Conservation (phyloP, 2,888 invertebrate genomes). For the Drosophila anceps region DNA sequence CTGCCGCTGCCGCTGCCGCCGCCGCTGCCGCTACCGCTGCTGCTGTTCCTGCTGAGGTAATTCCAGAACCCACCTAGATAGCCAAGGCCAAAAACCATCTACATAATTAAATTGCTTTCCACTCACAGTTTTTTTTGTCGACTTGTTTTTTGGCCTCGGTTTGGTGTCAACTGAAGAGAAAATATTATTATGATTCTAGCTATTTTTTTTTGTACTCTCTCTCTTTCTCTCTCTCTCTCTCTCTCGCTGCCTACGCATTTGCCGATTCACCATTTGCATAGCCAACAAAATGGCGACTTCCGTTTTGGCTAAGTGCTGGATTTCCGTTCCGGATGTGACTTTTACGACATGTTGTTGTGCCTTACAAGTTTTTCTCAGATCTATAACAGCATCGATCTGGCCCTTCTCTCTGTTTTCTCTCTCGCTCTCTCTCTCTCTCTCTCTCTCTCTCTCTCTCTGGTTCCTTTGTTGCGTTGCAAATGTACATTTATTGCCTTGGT, state of each 20-base stretch:
- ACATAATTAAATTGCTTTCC: constrained; percentile 74
- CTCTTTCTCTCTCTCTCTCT: not conserved
- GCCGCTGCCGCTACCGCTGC: constrained; percentile 13
- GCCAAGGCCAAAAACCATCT: constrained; percentile 61
- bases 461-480: constrained; percentile 32
- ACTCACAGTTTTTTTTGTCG: constrained; percentile 31
- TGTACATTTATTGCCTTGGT: constrained; percentile 73
- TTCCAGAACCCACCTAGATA: constrained; percentile 37
- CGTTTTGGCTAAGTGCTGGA: constrained; percentile 69
- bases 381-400: constrained; percentile 47
- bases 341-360: constrained; percentile 35
- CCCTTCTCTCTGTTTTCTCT: not conserved
- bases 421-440: no score
- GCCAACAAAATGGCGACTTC: constrained; percentile 68
- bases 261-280: constrained; percentile 49
- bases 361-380: constrained; percentile 33
- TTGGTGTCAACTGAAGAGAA: constrained; percentile 65
- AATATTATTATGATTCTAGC: constrained; percentile 43
- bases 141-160: constrained; percentile 13
- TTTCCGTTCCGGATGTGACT: constrained; percentile 65
- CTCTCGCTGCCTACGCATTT: not conserved
- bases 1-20: constrained; percentile 42
- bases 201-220: not conserved
- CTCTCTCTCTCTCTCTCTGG: not conserved
- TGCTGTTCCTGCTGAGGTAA: constrained; percentile 51